Evolutionary conservation across 1,140 invertebrate species (phyloP), one percentile per base, ranked within the genome.

Genomic region (Aphaenogaster ashmeadi): DNA sequence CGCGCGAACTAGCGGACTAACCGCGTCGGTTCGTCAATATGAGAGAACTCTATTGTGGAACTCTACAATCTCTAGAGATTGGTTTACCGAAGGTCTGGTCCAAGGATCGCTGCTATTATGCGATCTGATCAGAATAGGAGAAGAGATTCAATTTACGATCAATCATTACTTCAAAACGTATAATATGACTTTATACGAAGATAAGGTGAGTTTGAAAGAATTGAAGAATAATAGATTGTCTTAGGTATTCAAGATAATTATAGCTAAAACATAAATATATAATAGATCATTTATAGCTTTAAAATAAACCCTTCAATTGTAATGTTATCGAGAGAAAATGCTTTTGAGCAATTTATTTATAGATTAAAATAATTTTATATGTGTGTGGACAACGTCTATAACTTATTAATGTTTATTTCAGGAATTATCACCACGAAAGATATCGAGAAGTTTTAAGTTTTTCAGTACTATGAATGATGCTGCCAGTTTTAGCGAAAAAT

Each of bases 71-170:
- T 90, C 75, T 5, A 62, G 62, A 1, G 84, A 78, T 54, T 91
- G 78, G 87, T 87, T 77, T 52, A 58, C 74, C 1, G 87, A 90
- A 56, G 18, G 54, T 69, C 13, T 78, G 9, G 38, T 77, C 7
- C 86, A 87, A 54, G 60, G 36, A 21, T 41, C 62, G 8, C 62
- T 83, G 11, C 9, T 87, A 58, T 7, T 87, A 8, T 52, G 38
- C 1, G 92, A 91, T 67, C n/a, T 89, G 0, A 64, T 62, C 0
- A 60, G 69, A 38, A 77, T 91, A n/a, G 71, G 64, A 18, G 58
- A 90, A 15, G 71, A 84, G 52, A 56, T 86, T 13, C n/a, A 5
- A 2, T 56, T 47, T 1, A 41, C 27, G 5, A 72, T 88, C 15
- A n/a, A 69, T 47, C 13, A 2, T 33, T 50, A 66, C 7, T 52